These are phyloP conservation scores for Nothobranchius kuhntae DNA, from an alignment of 2,113 vertebrate species.

Conservation along the genomic window DNA sequence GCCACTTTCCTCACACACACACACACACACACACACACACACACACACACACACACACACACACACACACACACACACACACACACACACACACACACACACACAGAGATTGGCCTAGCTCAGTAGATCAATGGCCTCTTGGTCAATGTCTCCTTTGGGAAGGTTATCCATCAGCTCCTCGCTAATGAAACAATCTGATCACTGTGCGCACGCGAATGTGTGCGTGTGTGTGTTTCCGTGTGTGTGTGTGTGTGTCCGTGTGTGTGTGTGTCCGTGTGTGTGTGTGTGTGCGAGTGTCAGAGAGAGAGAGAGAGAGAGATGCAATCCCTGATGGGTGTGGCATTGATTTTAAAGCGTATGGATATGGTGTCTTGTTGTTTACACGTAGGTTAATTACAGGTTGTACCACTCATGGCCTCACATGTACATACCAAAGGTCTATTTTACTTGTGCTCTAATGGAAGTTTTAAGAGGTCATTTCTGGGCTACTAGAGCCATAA, in stretches of 20 bases:
- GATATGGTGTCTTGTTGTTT: constrained; percentile 6
- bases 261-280: constrained; percentile 2
- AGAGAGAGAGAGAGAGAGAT: no score
- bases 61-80: constrained; percentile 20
- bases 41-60: constrained; percentile 20
- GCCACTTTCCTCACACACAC: constrained; percentile 12
- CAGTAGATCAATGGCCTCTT: constrained; percentile 74
- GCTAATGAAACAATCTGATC: constrained; percentile 69
- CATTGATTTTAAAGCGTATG: neutral
- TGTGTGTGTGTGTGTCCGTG: no score
- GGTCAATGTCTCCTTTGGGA: constrained; percentile 73
- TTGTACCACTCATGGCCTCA: neutral
- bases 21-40: constrained; percentile 20
- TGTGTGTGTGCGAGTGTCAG: constrained; percentile 29
- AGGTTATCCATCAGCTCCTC: constrained; percentile 69
- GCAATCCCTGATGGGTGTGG: neutral
- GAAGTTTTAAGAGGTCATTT: neutral
- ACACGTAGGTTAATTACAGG: constrained; percentile 6
- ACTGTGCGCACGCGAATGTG: constrained; percentile 23
- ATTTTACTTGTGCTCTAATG: neutral
- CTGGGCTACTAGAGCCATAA: neutral
- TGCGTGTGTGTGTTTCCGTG: constrained; percentile 17
- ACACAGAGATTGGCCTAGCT: constrained; percentile 51
- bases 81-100: constrained; percentile 20
- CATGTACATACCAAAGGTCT: neutral